Percentiles rank a stretch among this genome's conserved stretches.
Conservation (phyloP, 2,797 vertebrate genomes). For the Tadarida brasiliensis region DNA sequence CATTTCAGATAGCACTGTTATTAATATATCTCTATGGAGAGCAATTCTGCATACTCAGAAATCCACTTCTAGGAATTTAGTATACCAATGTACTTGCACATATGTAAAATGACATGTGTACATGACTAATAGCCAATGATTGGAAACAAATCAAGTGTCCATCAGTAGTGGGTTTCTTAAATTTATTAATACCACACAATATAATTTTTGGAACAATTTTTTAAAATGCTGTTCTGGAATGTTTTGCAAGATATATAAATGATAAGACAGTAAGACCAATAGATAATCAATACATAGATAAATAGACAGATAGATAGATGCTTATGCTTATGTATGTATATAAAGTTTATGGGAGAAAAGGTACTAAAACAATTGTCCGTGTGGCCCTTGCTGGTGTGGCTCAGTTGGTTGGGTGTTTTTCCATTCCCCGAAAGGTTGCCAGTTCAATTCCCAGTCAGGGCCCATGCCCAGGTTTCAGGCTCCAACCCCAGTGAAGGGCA, state of each 20-base stretch:
- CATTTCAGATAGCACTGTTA: background rate
- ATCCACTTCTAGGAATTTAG: background rate
- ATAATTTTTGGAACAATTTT: background rate
- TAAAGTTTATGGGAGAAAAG: background rate
- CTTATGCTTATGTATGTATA: background rate
- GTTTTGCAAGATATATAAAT: background rate
- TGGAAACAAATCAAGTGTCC: background rate
- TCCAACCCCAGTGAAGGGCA: too few relatives aligned
- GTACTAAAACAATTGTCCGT: background rate
- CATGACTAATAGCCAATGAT: background rate
- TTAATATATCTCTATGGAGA: background rate
- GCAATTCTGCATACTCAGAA: background rate
- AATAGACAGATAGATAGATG: background rate
- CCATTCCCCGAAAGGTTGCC: too few relatives aligned
- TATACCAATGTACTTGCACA: background rate
- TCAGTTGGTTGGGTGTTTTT: too few relatives aligned
- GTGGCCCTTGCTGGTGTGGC: too few relatives aligned
- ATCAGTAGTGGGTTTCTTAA: background rate
- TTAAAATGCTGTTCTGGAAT: background rate
- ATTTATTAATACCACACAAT: background rate
- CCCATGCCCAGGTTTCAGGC: too few relatives aligned
- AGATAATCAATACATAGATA: background rate
- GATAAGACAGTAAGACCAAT: background rate
- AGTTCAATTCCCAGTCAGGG: too few relatives aligned
- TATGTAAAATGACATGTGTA: background rate